phyloP scores from a whole-genome alignment of 1,140 invertebrate species.

The Aleiodes sp. region DNA sequence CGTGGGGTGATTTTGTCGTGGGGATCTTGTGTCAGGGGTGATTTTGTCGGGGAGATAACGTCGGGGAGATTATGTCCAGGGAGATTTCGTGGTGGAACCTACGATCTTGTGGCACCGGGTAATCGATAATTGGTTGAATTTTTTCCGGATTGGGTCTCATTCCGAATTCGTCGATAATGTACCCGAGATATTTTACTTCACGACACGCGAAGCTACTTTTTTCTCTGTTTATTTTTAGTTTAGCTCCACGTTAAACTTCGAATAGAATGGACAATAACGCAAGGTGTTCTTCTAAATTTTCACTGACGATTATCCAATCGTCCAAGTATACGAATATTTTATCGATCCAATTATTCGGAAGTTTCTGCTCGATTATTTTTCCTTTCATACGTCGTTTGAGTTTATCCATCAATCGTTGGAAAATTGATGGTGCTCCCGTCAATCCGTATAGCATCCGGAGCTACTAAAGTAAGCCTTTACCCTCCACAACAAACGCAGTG shows the following conservation, averaged over 20 bases:
- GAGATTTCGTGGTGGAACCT: no score
- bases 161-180: conserved; percentile 36
- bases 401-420: conserved; percentile 25
- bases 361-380: conserved; percentile 22
- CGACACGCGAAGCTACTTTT: conserved; percentile 32
- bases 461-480: conserved; percentile 57
- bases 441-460: conserved; percentile 54
- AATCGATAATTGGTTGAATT: conserved; percentile 26
- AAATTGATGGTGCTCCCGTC: conserved; percentile 31
- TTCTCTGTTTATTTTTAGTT: conserved; percentile 25
- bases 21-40: no score
- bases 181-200: conserved; percentile 46
- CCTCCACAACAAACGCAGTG: conserved; percentile 45
- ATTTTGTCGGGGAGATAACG: no score
- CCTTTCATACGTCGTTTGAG: conserved; percentile 24
- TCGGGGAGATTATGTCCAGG: no score
- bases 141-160: conserved; percentile 37
- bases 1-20: no score
- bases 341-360: conserved; percentile 25
- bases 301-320: conserved; percentile 29
- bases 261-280: conserved; percentile 13
- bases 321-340: conserved; percentile 29
- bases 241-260: conserved; percentile 6
- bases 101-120: conserved; percentile 35
- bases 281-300: conserved; percentile 30